Evolutionary conservation across 1,140 invertebrate genomes (phyloP), one percentile per base, ranked within the genome.

Genomic region (Galendromus occidentalis): DNA sequence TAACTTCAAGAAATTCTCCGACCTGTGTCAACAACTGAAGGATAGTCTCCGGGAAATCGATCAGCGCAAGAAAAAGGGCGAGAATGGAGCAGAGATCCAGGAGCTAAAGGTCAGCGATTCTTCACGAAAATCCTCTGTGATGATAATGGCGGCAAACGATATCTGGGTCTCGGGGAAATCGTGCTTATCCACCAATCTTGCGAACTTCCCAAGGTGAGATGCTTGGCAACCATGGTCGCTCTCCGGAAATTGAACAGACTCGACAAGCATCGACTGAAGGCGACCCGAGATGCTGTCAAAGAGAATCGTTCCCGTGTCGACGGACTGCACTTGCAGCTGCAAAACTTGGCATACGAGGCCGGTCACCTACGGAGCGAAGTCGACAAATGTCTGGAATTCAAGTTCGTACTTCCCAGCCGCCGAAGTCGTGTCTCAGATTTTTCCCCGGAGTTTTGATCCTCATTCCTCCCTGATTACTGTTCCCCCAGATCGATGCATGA

Each of bases 321-420:
- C 71, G 85, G 85, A 66, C 85, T 85, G 70, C 87, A 94, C 78
- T 76, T 97, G 22, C 86, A 90, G 70, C 79, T 93, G 65, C 91
- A 96, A 75, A 96, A 96, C 78, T 78, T 96, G n/a, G 75, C 94
- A 0, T 96, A 96, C 76, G 93, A 96, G 81, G 84, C 87, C 12
- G 85, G 88, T 73, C 90, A 96, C 79, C 78, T 96, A 1, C 85
- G 91, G 68, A 90, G 90, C 71, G 91, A 96, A 81, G 89, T 93
- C 14, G 83, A 85, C 1, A 92, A 92, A 73, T 95, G 92, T 76
- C 78, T 91, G 29, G 87, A 93, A 73, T 95, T 94, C 73, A 87
- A 85, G 84, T 87, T 47, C 4, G 45, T 47, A 47, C 28, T 6
- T 4, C 14, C 14, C 5, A 20, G 14, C 18, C 14, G 45, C 18